These are phyloP conservation scores for Boulengerochromis microlepis DNA, from an alignment of 2,113 vertebrate species.

Conservation along the genomic window DNA sequence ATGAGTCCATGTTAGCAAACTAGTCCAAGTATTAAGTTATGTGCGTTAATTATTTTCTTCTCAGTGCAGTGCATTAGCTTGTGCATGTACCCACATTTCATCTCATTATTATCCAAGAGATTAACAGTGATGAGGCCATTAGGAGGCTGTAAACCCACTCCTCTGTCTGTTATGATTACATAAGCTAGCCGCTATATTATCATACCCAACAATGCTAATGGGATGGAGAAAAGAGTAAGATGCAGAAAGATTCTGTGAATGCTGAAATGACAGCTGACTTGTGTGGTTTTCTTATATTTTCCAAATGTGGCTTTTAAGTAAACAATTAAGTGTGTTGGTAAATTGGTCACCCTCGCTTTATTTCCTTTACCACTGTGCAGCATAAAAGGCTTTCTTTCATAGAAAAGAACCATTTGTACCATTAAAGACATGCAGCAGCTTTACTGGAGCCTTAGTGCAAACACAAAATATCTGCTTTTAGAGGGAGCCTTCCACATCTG, in stretches of 20 bases:
- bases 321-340: neutral
- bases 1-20: neutral
- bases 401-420: neutral
- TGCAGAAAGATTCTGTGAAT: neutral
- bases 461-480: neutral
- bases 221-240: neutral
- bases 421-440: neutral
- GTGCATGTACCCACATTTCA: neutral
- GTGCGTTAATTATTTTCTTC: neutral
- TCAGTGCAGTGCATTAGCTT: neutral
- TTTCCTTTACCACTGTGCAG: neutral
- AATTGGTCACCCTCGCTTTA: constrained; percentile 2
- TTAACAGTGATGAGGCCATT: constrained; percentile 39
- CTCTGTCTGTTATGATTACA: constrained; percentile 32
- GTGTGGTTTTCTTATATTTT: neutral
- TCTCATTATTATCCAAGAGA: neutral
- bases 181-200: constrained; percentile 17
- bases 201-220: neutral
- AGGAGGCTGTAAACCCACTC: constrained; percentile 1
- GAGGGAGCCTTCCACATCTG: neutral
- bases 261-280: neutral
- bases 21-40: neutral
- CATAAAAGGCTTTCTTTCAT: neutral
- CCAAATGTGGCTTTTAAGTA: constrained; percentile 20
- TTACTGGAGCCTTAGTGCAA: neutral